Conservation (phyloP, 1,140 invertebrate genomes). For the Anadara kagoshimensis region DNA sequence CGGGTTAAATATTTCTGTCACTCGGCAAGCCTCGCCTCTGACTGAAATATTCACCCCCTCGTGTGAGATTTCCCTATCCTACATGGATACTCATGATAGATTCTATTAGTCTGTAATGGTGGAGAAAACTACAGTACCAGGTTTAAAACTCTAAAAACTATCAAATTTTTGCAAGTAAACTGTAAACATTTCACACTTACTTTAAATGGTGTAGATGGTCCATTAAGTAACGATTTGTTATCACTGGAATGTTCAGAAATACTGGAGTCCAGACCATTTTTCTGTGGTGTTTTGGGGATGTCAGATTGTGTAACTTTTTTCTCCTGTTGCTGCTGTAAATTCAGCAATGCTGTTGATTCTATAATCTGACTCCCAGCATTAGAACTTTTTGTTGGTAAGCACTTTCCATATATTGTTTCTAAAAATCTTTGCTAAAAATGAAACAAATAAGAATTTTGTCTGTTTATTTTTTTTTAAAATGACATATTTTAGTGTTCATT, state of each 20-base stretch:
- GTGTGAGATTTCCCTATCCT: no score
- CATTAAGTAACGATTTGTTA: neutral
- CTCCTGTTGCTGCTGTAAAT: constrained; percentile 68
- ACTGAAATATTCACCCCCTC: no score
- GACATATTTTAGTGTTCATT: no score
- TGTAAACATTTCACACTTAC: neutral
- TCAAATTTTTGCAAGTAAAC: neutral
- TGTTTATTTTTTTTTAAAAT: no score
- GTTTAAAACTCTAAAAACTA: neutral
- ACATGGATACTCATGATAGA: no score
- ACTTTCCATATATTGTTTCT: constrained; percentile 91
- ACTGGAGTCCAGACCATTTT: neutral
- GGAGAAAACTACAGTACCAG: no score
- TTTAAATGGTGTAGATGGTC: constrained; percentile 3
- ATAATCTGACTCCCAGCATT: constrained; percentile 80
- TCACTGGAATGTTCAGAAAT: constrained; percentile 2
- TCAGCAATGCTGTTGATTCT: constrained; percentile 87
- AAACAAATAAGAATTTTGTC: no score
- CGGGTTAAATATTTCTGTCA: no score
- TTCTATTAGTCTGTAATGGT: no score
- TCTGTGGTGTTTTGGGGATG: constrained; percentile 16
- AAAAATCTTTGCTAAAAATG: constrained; percentile 82
- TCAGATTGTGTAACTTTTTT: constrained; percentile 47
- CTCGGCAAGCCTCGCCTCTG: no score
- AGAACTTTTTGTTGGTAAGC: constrained; percentile 75